phyloP scores from a whole-genome alignment of 2,113 vertebrate genomes.

The Trogon melanurus region DNA sequence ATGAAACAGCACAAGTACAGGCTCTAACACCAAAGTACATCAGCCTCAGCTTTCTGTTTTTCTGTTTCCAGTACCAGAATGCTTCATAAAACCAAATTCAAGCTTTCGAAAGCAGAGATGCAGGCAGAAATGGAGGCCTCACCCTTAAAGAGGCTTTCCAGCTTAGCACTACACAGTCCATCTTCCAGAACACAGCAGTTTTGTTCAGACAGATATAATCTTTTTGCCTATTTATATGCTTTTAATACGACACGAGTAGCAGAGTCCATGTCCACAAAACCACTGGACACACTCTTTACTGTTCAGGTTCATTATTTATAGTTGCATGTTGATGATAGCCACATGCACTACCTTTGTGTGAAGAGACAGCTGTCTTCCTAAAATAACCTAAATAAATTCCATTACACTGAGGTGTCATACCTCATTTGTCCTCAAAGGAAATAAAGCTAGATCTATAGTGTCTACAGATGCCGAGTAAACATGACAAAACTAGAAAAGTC shows the following conservation, averaged over 20 bases:
- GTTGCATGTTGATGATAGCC: not conserved
- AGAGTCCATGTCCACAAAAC: not conserved
- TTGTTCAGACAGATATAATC: conserved; percentile 3
- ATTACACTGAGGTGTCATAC: not conserved
- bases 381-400: not conserved
- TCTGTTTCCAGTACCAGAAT: not conserved
- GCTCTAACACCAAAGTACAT: not conserved
- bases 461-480: not conserved
- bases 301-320: not conserved
- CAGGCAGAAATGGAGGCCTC: not conserved
- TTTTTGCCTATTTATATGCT: conserved; percentile 19
- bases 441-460: not conserved
- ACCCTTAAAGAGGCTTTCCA: not conserved
- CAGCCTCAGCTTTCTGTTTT: not conserved
- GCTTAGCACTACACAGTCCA: not conserved
- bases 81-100: not conserved
- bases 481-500: not conserved
- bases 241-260: conserved; percentile 20
- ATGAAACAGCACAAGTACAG: not conserved
- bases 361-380: not conserved
- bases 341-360: not conserved
- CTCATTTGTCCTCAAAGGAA: not conserved
- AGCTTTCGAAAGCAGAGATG: not conserved
- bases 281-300: not conserved
- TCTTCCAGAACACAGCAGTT: not conserved